Conservation (phyloP, 2,113 vertebrate genomes). For the Urocolius indicus region DNA sequence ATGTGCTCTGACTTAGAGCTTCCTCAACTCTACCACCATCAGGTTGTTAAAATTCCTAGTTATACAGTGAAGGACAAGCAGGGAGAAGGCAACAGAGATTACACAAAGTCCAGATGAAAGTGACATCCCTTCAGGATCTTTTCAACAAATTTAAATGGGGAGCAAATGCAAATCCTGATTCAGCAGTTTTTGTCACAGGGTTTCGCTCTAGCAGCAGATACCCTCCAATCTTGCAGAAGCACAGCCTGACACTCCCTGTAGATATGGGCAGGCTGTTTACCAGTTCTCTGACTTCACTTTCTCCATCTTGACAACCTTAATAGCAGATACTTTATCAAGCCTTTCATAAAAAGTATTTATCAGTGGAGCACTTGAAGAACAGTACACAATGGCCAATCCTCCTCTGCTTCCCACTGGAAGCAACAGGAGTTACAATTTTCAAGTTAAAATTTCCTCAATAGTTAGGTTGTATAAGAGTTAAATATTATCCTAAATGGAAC, state of each 20-base stretch:
- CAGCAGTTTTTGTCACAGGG: not conserved
- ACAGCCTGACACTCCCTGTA: not conserved
- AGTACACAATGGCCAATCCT: not conserved
- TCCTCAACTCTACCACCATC: not conserved
- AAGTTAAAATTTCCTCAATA: constrained; percentile 45
- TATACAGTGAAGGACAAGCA: not conserved
- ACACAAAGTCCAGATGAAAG: not conserved
- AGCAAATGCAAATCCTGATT: not conserved
- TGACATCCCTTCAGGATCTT: not conserved
- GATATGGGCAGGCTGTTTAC: not conserved
- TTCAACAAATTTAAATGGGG: not conserved
- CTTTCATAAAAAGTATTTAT: constrained; percentile 12
- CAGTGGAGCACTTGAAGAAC: not conserved
- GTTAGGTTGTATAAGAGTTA: constrained; percentile 30
- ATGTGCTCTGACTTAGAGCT: not conserved
- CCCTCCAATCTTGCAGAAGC: not conserved
- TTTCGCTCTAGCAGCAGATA: not conserved
- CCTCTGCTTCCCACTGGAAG: not conserved
- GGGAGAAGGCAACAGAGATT: not conserved
- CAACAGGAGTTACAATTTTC: not conserved
- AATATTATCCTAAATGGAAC: constrained; percentile 61
- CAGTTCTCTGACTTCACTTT: constrained; percentile 6
- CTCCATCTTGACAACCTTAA: not conserved
- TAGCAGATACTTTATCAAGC: not conserved
- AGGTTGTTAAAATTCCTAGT: not conserved